Conservation (phyloP, 2,797 vertebrate species). For the Hafferia zeledoni region DNA sequence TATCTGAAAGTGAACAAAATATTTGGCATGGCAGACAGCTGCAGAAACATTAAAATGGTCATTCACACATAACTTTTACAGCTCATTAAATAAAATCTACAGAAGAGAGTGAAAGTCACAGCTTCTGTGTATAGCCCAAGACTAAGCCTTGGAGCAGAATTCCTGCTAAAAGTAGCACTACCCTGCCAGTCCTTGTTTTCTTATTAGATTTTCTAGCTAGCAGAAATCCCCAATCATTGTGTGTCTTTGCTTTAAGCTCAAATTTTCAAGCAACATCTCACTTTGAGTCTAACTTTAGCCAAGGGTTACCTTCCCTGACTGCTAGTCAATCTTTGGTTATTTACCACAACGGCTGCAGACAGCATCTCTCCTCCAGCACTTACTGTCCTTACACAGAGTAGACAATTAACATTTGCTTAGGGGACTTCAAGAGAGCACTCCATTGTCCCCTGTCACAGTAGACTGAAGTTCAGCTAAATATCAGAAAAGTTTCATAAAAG, state of each 20-base stretch:
- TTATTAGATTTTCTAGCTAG: constrained; percentile 16
- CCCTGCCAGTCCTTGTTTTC: constrained; percentile 30
- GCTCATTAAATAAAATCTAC: constrained; percentile 19
- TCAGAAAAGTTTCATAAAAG: not conserved
- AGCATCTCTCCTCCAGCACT: constrained; percentile 10
- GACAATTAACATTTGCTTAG: constrained; percentile 48
- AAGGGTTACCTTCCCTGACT: constrained; percentile 12
- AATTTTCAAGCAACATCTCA: constrained; percentile 10
- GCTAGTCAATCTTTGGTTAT: constrained; percentile 1
- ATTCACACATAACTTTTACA: not conserved
- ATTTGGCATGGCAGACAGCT: not conserved
- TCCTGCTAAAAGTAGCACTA: constrained; percentile 39
- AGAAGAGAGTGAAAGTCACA: constrained; percentile 33
- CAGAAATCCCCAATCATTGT: not conserved
- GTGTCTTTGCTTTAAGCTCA: constrained; percentile 11
- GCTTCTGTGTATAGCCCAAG: not conserved
- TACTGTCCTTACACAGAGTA: not conserved
- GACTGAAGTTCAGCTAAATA: constrained; percentile 1
- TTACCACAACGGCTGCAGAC: not conserved
- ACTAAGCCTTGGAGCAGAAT: not conserved
- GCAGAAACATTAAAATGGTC: not conserved
- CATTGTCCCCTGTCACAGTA: not conserved
- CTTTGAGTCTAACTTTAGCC: constrained; percentile 38
- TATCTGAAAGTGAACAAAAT: not conserved
- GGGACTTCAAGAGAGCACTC: not conserved